Evolutionary conservation across 1,140 invertebrate genomes (phyloP).

Genomic region (Bicyclus anynana): DNA sequence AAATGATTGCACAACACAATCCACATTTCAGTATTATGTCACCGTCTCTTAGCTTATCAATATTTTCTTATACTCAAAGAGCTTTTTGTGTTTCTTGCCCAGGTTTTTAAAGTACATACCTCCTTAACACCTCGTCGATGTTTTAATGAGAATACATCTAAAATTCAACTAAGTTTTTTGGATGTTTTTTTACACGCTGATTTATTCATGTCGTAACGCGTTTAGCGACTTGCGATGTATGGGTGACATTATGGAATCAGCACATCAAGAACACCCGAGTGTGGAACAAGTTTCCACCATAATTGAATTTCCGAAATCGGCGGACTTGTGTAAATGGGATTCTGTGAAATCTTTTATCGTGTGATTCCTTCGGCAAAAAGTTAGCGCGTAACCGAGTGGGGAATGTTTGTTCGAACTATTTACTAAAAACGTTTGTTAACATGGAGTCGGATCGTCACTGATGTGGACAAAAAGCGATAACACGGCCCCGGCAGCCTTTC

Average conservation of each 20-base stretch:
- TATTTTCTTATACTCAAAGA: background rate
- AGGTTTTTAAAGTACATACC: background rate
- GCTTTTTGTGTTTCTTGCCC: conserved; percentile 14
- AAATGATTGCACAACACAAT: background rate
- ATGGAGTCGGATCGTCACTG: conserved; percentile 6
- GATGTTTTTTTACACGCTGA: conserved; percentile 39
- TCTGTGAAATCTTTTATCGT: conserved; percentile 28
- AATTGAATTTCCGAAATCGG: conserved; percentile 54
- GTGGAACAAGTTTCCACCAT: conserved; percentile 46
- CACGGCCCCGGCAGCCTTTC: conserved; percentile 12
- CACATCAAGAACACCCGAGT: conserved; percentile 47
- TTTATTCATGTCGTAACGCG: conserved; percentile 53
- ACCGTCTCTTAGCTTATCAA: background rate
- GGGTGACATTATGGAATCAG: conserved; percentile 59
- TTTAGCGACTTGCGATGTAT: conserved; percentile 50
- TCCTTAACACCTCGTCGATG: conserved; percentile 29
- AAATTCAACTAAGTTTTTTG: conserved; percentile 19
- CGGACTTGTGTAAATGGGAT: conserved; percentile 32
- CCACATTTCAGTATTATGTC: conserved; percentile 16
- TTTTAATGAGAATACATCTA: conserved; percentile 10
- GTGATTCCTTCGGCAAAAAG: conserved; percentile 17
- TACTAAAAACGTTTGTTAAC: conserved; percentile 21
- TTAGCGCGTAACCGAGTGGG: conserved; percentile 10
- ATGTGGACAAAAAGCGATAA: conserved; percentile 18
- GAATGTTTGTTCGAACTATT: conserved; percentile 16